Base-by-base conservation (phyloP, 2,797 vertebrate species). In the Paratrypauchen microcephalus region DNA sequence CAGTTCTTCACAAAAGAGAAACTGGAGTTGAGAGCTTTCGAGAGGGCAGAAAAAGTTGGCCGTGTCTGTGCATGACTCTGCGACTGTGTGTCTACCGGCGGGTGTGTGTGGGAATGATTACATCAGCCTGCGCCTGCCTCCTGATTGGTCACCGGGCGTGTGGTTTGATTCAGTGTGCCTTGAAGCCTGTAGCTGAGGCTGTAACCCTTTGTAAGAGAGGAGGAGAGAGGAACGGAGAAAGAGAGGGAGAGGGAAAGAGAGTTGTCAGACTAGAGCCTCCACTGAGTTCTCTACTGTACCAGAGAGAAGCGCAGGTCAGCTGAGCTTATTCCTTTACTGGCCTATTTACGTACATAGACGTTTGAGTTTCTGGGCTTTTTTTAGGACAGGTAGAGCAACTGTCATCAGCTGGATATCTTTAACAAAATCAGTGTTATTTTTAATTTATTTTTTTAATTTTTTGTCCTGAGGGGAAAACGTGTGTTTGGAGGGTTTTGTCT, bases 141-240 rank as follows among this genome's bases (percentile, higher is more conserved):
- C 89, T 88, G 93, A 95, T 94, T 95, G 95, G 94, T 94, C 88
- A 92, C 83, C 92, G 92, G 92, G 70, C 80, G 92, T 94, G 89
- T 94, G 95, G 93, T 95, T 96, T 95, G 93, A 95, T 95, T 96
- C 95, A 93, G 91, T 93, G 93, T 86, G 88, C 94, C 94, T 95
- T 79, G 86, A 93, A 95, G 94, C 92, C 93, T 82, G 76, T 86
- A 91, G 88, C 88, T 92, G 92, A 88, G 87, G 89, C 89, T 91
- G 87, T 94, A 95, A 94, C 93, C 93, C 94, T 95, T 96, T 93
- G 92, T 95, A 94, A 95, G 93, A 87, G 89, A 86, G 77, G 66
- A 75, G 66, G 80, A 64, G 68, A 36, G 78, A 65, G 69, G 36
- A 79, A 57, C 65, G n/a, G 63, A 55, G 65, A 36, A 71, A 26